Evolutionary conservation across 2,888 invertebrate genomes (phyloP), one percentile per base, ranked within the genome.

Genomic region (Teinopalpus imperialis): DNA sequence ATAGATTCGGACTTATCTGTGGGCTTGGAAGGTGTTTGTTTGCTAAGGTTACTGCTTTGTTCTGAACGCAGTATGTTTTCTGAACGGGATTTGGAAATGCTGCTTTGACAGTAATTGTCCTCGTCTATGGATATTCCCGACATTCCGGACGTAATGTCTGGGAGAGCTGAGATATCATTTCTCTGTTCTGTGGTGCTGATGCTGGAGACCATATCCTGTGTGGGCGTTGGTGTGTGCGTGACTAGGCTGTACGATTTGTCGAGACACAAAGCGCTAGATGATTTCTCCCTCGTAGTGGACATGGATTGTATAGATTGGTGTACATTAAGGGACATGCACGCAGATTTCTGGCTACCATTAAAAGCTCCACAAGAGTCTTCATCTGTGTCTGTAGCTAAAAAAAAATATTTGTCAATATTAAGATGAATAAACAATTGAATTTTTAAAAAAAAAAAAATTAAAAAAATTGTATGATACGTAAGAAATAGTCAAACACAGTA

Each of bases 141-240:
- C 78, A 89, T 81, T n/a, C 80, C 89, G 0, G 89, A 89, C 0
- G 81, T 85, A 31, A 88, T 63, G 52, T 89, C 89, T 0, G 89
- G 88, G 1, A 88, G 53, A 0, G 86, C 81, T 3, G 89, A 89
- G 13, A 66, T 58, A 56, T 89, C 89, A 60, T 87, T 83, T 12
- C 83, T 66, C 52, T 87, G 88, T 54, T 89, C 89, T 0, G 89
- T 88, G 0, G 86, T 89, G 53, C 88, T 89, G 14, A 89, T 79
- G 43, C 89, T 89, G 1, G 89, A 89, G 13, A 89, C 89, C 89
- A 89, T 89, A 63, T 89, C 89, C 49, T 89, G 89, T 0, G 89
- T 89, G 2, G 89, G 88, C 0, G 89, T 89, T 1, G 89, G 89
- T 0, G 89, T 89, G 29, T 89, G 88, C 13, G 89, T 89, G 61